Percentiles rank a stretch among this genome's conserved stretches.
Evolutionary conservation across 2,113 vertebrate genomes (phyloP).

Genomic region (Callopanchax toddi): DNA sequence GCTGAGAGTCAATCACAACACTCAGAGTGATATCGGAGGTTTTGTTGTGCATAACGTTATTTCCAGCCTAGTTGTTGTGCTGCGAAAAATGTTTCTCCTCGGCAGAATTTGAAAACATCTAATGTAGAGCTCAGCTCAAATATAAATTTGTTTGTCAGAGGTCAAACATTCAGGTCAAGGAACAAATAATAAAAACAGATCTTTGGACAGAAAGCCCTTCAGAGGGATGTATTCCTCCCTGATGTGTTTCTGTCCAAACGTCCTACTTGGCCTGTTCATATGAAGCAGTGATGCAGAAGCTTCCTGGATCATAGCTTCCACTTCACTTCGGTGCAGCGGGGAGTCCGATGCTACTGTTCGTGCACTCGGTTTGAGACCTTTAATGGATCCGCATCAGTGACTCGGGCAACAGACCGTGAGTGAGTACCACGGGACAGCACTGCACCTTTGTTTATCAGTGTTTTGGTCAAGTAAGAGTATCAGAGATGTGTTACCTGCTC

Average conservation of each 20-base stretch:
- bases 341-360: slow-evolving; percentile 23
- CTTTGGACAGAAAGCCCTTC: neutral
- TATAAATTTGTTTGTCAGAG: neutral
- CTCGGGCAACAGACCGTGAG: slow-evolving; percentile 29
- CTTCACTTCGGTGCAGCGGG: slow-evolving; percentile 28
- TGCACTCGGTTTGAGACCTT: slow-evolving; percentile 48
- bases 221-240: neutral
- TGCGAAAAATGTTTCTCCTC: no score
- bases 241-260: neutral
- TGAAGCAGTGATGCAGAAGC: slow-evolving; percentile 30
- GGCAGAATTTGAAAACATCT: neutral
- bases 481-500: slow-evolving; percentile 60
- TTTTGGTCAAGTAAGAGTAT: neutral
- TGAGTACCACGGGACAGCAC: slow-evolving; percentile 14
- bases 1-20: no score
- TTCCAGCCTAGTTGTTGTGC: no score
- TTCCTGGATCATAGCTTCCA: slow-evolving; percentile 46
- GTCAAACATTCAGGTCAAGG: slow-evolving; percentile 1
- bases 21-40: no score
- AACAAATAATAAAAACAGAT: neutral
- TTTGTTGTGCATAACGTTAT: no score
- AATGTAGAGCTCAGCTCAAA: neutral
- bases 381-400: slow-evolving; percentile 40
- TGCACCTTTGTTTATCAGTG: slow-evolving; percentile 3
- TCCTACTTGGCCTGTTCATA: neutral